Percentiles rank a stretch among this genome's conserved stretches.
Evolutionary conservation across 2,888 invertebrate genomes (phyloP).

Genomic region (Lepetodrilus schrolli): DNA sequence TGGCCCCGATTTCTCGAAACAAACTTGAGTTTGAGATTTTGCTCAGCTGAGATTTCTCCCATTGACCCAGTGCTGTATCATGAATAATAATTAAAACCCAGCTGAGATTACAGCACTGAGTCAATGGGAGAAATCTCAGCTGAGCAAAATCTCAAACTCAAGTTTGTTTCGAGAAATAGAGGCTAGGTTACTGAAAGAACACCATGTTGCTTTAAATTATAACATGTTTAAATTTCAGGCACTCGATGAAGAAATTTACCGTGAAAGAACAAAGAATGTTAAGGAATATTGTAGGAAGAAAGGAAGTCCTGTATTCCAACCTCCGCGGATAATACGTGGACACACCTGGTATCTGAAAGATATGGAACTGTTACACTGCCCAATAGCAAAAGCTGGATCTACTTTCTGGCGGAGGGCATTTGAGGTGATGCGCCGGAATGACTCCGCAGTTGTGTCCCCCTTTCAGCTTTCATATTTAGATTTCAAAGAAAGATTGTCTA

Average conservation of each 20-base stretch:
- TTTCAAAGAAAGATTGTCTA: background rate
- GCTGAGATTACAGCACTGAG: too few species aligned
- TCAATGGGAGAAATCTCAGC: too few species aligned
- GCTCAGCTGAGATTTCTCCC: too few species aligned
- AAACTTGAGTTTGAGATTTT: too few species aligned
- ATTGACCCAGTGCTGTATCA: too few species aligned
- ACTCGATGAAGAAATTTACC: background rate
- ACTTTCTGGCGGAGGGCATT: constrained; percentile 1
- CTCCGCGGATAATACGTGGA: background rate
- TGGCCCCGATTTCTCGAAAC: too few species aligned
- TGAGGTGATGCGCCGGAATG: constrained; percentile 2
- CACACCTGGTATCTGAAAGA: background rate
- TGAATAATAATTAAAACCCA: too few species aligned
- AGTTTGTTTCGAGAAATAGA: too few species aligned
- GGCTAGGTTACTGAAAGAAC: too few species aligned
- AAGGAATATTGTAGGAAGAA: background rate
- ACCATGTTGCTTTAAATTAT: background rate
- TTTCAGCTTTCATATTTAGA: background rate
- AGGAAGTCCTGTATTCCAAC: too few species aligned
- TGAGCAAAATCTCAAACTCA: too few species aligned
- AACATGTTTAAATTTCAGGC: background rate
- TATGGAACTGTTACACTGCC: background rate
- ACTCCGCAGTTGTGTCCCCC: background rate
- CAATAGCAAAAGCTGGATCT: background rate
- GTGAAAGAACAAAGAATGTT: background rate